Evolutionary conservation across 2,888 invertebrate genomes (phyloP).

Genomic region (Andrena hattorfiana): DNA sequence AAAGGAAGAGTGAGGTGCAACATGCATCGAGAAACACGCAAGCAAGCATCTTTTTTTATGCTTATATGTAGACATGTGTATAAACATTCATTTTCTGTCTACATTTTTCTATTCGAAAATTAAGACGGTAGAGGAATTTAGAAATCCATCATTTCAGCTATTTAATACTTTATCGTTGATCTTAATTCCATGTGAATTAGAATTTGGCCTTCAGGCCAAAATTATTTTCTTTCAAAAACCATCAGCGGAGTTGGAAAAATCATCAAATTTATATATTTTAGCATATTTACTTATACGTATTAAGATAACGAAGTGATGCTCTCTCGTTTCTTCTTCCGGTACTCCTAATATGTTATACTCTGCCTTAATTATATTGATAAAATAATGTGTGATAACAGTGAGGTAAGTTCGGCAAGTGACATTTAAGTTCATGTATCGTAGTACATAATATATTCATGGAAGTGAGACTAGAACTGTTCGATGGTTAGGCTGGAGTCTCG

Average conservation of each 20-base stretch:
- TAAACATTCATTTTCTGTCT: neutral
- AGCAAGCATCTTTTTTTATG: constrained; percentile 17
- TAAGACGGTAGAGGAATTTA: neutral
- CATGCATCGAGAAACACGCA: constrained; percentile 48
- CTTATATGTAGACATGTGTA: neutral
- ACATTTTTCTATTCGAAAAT: constrained; percentile 8
- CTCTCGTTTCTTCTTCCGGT: no score
- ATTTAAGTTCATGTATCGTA: no score
- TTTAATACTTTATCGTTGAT: neutral
- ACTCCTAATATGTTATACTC: no score
- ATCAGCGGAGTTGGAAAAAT: no score
- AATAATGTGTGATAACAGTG: no score
- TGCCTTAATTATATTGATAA: no score
- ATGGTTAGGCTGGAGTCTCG: neutral
- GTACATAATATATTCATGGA: neutral
- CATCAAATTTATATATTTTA: no score
- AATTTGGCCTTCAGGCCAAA: neutral
- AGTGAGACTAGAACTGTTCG: no score
- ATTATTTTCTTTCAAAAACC: neutral
- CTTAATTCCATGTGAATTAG: neutral
- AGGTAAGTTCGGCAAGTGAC: no score
- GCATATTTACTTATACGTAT: no score
- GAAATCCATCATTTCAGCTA: neutral
- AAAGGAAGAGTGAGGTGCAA: constrained; percentile 33
- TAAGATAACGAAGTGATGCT: no score